phyloP scores from a whole-genome alignment of 92 coral and sea anemone genomes.

The Blastomussa wellsi region DNA sequence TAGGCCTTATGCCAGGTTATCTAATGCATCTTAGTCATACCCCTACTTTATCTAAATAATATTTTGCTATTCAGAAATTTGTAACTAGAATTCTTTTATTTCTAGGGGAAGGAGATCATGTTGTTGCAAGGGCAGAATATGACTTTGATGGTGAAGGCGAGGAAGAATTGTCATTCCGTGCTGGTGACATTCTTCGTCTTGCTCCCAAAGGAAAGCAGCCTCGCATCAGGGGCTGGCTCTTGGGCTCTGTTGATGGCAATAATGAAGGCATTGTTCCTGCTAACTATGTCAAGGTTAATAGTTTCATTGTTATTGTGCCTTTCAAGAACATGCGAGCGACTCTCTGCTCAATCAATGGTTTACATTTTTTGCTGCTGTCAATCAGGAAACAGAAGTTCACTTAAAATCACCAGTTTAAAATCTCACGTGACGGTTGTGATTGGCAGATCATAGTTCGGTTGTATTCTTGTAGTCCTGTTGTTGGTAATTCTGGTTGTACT shows the following conservation, averaged over 20 bases:
- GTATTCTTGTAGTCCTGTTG: too few relatives aligned
- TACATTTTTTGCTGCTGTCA: too few relatives aligned
- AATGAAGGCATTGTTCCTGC: constrained; percentile 91
- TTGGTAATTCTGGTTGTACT: too few relatives aligned
- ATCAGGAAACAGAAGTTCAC: too few relatives aligned
- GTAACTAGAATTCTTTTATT: background rate
- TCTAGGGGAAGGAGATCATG: constrained; percentile 94
- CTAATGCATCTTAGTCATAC: background rate
- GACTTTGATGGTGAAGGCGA: constrained; percentile 92
- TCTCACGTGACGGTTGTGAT: too few relatives aligned
- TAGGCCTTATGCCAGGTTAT: too few relatives aligned
- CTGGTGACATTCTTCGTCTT: constrained; percentile 80
- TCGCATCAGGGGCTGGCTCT: constrained; percentile 89
- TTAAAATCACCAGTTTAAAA: too few relatives aligned
- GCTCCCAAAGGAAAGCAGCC: constrained; percentile 97
- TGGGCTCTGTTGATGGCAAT: constrained; percentile 82
- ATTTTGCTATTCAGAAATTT: too few relatives aligned
- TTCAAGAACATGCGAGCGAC: too few relatives aligned
- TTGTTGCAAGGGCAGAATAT: constrained; percentile 86
- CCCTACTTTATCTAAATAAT: background rate
- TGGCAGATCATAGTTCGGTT: too few relatives aligned
- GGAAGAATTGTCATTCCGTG: constrained; percentile 84
- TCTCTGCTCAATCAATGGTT: too few relatives aligned
- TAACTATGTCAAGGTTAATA: constrained; percentile 88
- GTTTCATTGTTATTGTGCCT: too few relatives aligned